Percentiles rank a stretch among this genome's conserved stretches.
These are phyloP conservation scores for Leptodactylus fallax DNA, from an alignment of 2,797 vertebrate species.

Conservation along the genomic window DNA sequence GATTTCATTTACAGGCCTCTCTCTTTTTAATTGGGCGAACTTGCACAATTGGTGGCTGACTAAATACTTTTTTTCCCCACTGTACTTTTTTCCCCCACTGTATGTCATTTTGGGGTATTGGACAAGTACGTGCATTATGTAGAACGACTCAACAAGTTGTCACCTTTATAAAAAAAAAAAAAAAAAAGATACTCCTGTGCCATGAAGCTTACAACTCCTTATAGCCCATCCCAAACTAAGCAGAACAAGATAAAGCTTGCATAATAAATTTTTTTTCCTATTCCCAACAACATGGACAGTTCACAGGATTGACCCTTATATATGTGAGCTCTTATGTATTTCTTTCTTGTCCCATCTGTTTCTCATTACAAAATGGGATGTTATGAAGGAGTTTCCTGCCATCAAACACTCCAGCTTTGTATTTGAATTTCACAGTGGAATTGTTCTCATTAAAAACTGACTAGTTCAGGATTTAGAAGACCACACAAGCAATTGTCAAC, in stretches of 20 bases:
- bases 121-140: not conserved
- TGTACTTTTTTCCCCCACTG: too few species aligned
- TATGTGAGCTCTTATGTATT: not conserved
- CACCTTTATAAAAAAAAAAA: not conserved
- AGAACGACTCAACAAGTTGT: not conserved
- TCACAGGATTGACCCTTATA: not conserved
- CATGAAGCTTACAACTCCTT: too few species aligned
- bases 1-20: too few species aligned
- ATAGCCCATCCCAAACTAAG: not conserved
- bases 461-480: slow-evolving; percentile 6
- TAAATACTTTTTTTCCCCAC: too few species aligned
- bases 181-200: too few species aligned
- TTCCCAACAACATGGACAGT: not conserved
- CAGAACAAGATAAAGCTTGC: too few species aligned
- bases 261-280: not conserved
- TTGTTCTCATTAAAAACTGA: slow-evolving; percentile 34
- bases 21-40: too few species aligned
- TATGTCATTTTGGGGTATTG: too few species aligned
- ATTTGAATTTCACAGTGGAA: slow-evolving; percentile 6
- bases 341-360: slow-evolving; percentile 20
- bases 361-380: slow-evolving; percentile 42
- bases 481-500: slow-evolving; percentile 16
- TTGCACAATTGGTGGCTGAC: too few species aligned
- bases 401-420: slow-evolving; percentile 27
- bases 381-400: slow-evolving; percentile 35